A percentile compares a stretch with the other conserved stretches of the same genome.
Evolutionary conservation across 2,113 vertebrate genomes (phyloP).

Genomic region (Zeus faber): DNA sequence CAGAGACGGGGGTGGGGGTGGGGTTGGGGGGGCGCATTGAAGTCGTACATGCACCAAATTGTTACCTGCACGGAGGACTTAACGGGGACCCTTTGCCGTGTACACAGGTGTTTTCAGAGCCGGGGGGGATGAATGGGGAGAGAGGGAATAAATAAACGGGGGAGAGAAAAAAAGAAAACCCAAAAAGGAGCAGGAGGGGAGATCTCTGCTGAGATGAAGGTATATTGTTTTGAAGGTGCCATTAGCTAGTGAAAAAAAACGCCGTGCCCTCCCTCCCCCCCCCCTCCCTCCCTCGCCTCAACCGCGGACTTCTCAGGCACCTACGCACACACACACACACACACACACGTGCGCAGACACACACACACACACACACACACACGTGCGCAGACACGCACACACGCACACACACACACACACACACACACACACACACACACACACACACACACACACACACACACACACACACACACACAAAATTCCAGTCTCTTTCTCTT

Average conservation of each 20-base stretch:
- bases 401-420: background rate
- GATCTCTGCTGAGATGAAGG: conserved; percentile 20
- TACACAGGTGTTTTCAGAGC: conserved; percentile 57
- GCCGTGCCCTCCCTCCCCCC: background rate
- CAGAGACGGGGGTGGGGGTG: no score
- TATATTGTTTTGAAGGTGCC: conserved; percentile 16
- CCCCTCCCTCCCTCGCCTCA: conserved; percentile 2
- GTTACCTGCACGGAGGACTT: conserved; percentile 49
- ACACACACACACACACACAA: no score
- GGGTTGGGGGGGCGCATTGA: conserved; percentile 28
- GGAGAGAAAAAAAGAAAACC: no score
- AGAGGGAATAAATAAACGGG: conserved; percentile 16
- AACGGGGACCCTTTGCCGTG: conserved; percentile 35
- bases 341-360: conserved; percentile 2
- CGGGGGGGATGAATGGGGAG: conserved; percentile 20
- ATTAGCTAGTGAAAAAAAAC: conserved; percentile 15
- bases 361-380: background rate
- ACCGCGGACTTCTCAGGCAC: no score
- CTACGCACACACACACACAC: background rate
- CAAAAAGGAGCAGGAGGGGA: conserved; percentile 13
- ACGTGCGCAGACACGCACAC: background rate
- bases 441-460: background rate
- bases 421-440: background rate
- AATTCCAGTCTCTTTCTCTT: background rate
- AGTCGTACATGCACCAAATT: conserved; percentile 40